These are phyloP conservation scores for Argynnis bischoffii DNA, from an alignment of 2,888 invertebrate species.

Conservation along the genomic window DNA sequence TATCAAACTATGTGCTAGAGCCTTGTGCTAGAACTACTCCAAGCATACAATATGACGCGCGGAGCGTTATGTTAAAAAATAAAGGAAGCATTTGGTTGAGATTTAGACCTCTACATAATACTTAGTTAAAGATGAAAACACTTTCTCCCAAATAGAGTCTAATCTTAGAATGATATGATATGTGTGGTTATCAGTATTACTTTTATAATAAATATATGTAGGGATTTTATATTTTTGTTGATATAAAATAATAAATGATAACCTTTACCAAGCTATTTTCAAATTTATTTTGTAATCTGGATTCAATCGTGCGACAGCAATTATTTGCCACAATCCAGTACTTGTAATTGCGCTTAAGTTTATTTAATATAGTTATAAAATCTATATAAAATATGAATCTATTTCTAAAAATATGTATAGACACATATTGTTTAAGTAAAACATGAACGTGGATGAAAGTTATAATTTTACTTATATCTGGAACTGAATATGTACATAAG, in stretches of 20 bases:
- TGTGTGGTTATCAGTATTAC: conserved; percentile 21
- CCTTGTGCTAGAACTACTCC: conserved; percentile 68
- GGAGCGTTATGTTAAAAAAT: conserved; percentile 76
- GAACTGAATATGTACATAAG: too few relatives aligned
- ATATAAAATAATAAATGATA: conserved; percentile 8
- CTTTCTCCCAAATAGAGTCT: neutral
- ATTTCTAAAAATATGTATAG: too few relatives aligned
- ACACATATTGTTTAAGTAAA: too few relatives aligned
- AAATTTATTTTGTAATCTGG: conserved; percentile 21
- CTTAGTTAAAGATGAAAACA: neutral
- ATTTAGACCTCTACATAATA: conserved; percentile 49
- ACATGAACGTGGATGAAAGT: too few relatives aligned
- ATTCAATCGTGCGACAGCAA: neutral
- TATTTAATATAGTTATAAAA: too few relatives aligned
- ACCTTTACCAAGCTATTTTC: conserved; percentile 33
- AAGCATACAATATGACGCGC: conserved; percentile 66
- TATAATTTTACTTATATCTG: too few relatives aligned
- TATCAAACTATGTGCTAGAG: conserved; percentile 60
- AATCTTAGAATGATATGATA: neutral
- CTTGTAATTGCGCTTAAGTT: too few relatives aligned
- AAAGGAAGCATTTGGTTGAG: conserved; percentile 73
- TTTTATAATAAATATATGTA: conserved; percentile 4
- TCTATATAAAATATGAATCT: too few relatives aligned
- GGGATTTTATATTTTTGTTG: neutral
- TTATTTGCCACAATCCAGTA: too few relatives aligned